Percentiles rank a stretch among this genome's conserved stretches.
These are phyloP conservation scores for Drosophila subobscura DNA, from an alignment of 1,140 invertebrate species.

Conservation along the genomic window DNA sequence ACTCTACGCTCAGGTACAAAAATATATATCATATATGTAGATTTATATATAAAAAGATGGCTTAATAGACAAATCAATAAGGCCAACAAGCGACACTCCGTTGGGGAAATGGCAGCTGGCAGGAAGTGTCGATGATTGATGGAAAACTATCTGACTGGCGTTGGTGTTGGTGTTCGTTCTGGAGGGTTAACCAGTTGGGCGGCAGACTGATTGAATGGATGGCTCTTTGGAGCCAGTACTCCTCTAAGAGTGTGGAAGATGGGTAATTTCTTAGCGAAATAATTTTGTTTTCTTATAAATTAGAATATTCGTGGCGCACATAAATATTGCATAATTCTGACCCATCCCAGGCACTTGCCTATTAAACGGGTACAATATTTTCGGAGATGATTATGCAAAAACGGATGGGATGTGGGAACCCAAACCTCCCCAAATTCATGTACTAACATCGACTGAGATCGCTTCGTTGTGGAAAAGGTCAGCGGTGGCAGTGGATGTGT, in stretches of 20 bases:
- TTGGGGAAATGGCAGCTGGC: conserved; percentile 15
- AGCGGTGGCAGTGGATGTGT: not conserved
- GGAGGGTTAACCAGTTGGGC: too few species aligned
- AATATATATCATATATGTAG: not conserved
- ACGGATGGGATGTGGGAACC: conserved; percentile 10
- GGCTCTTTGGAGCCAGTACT: not conserved
- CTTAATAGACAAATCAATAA: not conserved
- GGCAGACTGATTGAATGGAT: not conserved
- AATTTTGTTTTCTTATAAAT: conserved; percentile 30
- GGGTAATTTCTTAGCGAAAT: not conserved
- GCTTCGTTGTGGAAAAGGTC: conserved; percentile 28
- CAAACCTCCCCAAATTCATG: not conserved
- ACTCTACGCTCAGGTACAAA: not conserved
- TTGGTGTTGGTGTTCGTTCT: too few species aligned
- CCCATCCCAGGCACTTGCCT: conserved; percentile 38
- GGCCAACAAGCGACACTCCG: not conserved
- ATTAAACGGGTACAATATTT: conserved; percentile 23
- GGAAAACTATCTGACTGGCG: conserved; percentile 17
- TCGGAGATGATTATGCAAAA: conserved; percentile 44
- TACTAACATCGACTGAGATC: not conserved
- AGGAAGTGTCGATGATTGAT: conserved; percentile 54
- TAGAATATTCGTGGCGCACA: conserved; percentile 47
- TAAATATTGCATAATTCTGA: conserved; percentile 49
- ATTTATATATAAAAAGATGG: not conserved
- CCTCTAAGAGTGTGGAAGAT: too few species aligned